A percentile compares a stretch with the other conserved stretches of the same genome.
These are phyloP conservation scores for Abrostola tripartita DNA, from an alignment of 2,888 invertebrate species.

Conservation along the genomic window DNA sequence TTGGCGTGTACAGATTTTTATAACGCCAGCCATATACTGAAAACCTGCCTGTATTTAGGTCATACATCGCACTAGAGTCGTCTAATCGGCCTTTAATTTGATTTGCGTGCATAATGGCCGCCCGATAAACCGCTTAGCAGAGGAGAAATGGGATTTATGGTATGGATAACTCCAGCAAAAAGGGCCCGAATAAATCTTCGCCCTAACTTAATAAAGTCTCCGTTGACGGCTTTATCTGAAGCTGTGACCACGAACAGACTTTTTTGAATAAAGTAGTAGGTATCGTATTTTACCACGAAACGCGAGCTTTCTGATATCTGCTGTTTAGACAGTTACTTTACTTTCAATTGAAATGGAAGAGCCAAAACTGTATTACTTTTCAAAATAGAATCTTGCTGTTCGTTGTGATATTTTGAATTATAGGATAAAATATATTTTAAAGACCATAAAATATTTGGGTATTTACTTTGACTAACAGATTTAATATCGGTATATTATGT, in stretches of 20 bases:
- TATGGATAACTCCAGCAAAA: slow-evolving; percentile 80
- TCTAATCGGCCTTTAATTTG: slow-evolving; percentile 81
- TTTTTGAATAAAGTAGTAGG: slow-evolving; percentile 74
- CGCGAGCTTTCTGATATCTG: slow-evolving; percentile 35
- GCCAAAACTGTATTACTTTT: too few relatives aligned
- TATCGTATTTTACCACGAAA: slow-evolving; percentile 56
- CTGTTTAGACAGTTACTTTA: slow-evolving; percentile 35
- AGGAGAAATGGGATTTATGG: slow-evolving; percentile 81
- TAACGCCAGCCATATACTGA: slow-evolving; percentile 19
- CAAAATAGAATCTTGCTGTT: too few relatives aligned
- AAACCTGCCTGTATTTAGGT: slow-evolving; percentile 63
- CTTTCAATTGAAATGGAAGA: slow-evolving; percentile 17
- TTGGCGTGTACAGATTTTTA: slow-evolving; percentile 9
- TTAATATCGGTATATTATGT: too few relatives aligned
- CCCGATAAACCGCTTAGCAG: slow-evolving; percentile 81
- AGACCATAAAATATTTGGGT: too few relatives aligned
- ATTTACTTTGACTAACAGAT: too few relatives aligned
- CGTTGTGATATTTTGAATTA: too few relatives aligned
- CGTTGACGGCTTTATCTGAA: slow-evolving; percentile 81
- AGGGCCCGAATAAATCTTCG: slow-evolving; percentile 82
- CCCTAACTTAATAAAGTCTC: slow-evolving; percentile 82
- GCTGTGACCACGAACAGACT: slow-evolving; percentile 70
- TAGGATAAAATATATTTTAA: too few relatives aligned
- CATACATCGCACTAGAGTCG: slow-evolving; percentile 65
- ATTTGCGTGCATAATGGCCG: slow-evolving; percentile 79